Base-by-base conservation (phyloP, 2,797 vertebrate species). In the Acanthiza pusilla region DNA sequence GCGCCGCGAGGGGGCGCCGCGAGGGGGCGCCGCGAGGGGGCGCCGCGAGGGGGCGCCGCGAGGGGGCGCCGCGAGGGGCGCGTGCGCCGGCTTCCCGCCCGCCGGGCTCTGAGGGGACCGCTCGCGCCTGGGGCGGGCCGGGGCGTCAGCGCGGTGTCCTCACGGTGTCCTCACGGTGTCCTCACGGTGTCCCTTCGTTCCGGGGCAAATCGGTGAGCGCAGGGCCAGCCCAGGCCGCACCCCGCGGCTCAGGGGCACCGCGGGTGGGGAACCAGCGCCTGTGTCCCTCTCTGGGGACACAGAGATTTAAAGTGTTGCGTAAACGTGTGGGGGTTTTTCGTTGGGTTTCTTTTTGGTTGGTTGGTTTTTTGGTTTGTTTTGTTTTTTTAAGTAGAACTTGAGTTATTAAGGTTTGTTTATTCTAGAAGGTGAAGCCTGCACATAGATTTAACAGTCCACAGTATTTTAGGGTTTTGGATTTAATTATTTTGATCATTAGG, bases 161-260 rank as follows among this genome's bases (percentile, higher is more conserved):
- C 38, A 30, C 12, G 2, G 25, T 34, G 36, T 47, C 48, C 48
- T 16, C 48, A 9, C 48, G 3, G 29, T n/a, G 1, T 27, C 18
- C 14, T 34, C 29, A 16, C 29, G 2, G 7, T 34, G 30, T 43
- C 12, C 12, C 18, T 29, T 60, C 19, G 4, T 29, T 61, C 23
- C 2, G 16, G 47, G 26, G 18, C n/a, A 15, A 27, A 21, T 26
- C 21, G 11, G 14, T 2, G 14, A 40, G 27, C 5, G 10, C 21
- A 4, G 36, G 8, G 1, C 8, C 8, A 3, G 18, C 8, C 27
- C 1, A 3, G 23, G 62, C 38, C 25, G 4, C 6, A 7, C 21
- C 15, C 36, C 8, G 5, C 13, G 1, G 42, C 22, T n/a, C 45
- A 1, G 19, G n/a, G 17, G 15, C 6, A 2, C 22, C 0, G 7